A percentile compares a stretch with the other conserved stretches of the same genome.
Evolutionary conservation across 2,888 invertebrate species (phyloP).

Genomic region (Dione juno): DNA sequence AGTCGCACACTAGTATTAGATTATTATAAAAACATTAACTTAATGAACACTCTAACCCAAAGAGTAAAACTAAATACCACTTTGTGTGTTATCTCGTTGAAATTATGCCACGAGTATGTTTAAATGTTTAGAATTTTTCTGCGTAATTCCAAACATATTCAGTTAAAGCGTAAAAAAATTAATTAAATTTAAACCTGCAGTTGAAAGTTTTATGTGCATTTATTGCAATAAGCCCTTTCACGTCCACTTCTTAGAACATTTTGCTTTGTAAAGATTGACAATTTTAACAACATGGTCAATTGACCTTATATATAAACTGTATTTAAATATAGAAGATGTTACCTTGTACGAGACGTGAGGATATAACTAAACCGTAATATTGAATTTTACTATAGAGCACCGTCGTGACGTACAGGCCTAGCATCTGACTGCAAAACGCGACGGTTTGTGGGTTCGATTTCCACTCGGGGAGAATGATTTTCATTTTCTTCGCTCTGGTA

Average conservation of each 20-base stretch:
- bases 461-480: too few species aligned
- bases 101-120: neutral
- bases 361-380: too few species aligned
- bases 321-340: too few species aligned
- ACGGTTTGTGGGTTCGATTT: too few species aligned
- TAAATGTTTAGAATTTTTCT: conserved; percentile 7
- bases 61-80: neutral
- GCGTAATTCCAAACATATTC: neutral
- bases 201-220: conserved; percentile 9
- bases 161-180: conserved; percentile 17
- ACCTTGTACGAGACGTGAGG: too few species aligned
- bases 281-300: too few species aligned
- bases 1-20: neutral
- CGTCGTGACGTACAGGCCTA: too few species aligned
- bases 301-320: too few species aligned
- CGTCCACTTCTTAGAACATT: neutral
- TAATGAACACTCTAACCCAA: neutral
- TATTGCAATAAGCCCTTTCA: conserved; percentile 2
- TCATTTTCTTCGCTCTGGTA: too few species aligned
- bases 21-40: neutral
- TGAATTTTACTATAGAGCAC: too few species aligned
- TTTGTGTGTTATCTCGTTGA: neutral
- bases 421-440: too few species aligned
- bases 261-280: neutral
- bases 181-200: conserved; percentile 11